Conservation (phyloP, 2,797 vertebrate genomes). For the Fratercula arctica region DNA sequence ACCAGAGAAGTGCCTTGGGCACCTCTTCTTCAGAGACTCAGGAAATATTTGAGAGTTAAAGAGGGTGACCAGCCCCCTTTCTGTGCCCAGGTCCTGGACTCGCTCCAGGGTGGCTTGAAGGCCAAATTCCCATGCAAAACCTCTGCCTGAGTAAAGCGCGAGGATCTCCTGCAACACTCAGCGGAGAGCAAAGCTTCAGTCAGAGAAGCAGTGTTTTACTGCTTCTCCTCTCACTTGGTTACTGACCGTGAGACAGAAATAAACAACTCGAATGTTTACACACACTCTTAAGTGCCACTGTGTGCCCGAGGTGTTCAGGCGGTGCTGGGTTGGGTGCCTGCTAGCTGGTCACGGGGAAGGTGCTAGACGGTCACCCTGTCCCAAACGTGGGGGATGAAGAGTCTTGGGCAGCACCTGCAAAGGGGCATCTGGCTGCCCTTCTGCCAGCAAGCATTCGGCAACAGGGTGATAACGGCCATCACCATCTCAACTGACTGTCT, state of each 20-base stretch:
- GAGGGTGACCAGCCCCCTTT: neutral
- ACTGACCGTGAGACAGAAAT: neutral
- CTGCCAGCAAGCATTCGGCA: neutral
- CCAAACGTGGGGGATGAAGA: neutral
- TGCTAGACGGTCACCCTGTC: accelerated
- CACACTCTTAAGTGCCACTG: accelerated
- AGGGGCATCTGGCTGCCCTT: neutral
- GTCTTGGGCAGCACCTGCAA: neutral
- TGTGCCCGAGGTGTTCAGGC: neutral
- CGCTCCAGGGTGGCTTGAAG: neutral
- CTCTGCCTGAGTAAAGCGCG: accelerated
- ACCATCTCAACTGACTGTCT: neutral
- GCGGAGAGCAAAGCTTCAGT: neutral
- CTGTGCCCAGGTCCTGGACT: neutral
- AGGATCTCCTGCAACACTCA: neutral
- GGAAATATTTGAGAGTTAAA: neutral
- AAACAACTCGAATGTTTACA: neutral
- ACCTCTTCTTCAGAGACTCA: neutral
- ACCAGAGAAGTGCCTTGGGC: neutral
- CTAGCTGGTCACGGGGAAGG: neutral
- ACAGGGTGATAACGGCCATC: accelerated
- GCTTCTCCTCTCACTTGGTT: neutral
- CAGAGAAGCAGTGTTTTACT: neutral
- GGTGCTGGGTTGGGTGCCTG: neutral
- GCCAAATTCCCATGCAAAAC: neutral